phyloP scores from a whole-genome alignment of 2,113 vertebrate genomes.

The Progne subis region DNA sequence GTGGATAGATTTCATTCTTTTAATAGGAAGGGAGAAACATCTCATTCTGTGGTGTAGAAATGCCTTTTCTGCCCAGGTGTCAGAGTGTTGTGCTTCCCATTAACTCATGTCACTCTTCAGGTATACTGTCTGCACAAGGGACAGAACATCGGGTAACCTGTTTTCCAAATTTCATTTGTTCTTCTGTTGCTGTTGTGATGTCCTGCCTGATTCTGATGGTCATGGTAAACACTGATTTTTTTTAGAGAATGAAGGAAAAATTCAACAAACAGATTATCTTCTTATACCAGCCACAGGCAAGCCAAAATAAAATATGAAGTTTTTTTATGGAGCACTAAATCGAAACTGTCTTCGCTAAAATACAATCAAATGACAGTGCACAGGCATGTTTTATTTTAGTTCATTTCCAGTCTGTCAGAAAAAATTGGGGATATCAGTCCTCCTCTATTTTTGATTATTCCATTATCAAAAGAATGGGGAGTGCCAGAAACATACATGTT shows the following conservation, averaged over 20 bases:
- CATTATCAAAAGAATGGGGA: constrained; percentile 64
- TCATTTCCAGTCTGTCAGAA: constrained; percentile 61
- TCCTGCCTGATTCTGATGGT: neutral
- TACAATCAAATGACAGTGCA: constrained; percentile 47
- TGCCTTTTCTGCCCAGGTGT: neutral
- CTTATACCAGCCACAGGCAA: constrained; percentile 16
- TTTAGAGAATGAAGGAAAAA: neutral
- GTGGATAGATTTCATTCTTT: neutral
- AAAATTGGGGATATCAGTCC: constrained; percentile 44
- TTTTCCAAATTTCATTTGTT: neutral
- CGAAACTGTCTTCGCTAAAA: constrained; percentile 54
- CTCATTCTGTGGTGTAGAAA: neutral
- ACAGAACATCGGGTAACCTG: neutral
- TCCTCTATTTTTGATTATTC: constrained; percentile 72
- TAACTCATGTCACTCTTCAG: neutral
- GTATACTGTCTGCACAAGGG: neutral
- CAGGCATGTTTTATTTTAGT: constrained; percentile 43
- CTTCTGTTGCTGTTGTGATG: neutral
- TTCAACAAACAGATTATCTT: neutral
- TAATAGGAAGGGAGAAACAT: neutral
- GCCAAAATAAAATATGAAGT: constrained; percentile 27
- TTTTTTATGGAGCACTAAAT: constrained; percentile 40
- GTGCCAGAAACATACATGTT: constrained; percentile 68
- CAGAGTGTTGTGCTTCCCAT: neutral
- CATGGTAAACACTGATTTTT: neutral